Evolutionary conservation across 2,113 vertebrate genomes (phyloP).

Genomic region (Oxyruncus cristatus): DNA sequence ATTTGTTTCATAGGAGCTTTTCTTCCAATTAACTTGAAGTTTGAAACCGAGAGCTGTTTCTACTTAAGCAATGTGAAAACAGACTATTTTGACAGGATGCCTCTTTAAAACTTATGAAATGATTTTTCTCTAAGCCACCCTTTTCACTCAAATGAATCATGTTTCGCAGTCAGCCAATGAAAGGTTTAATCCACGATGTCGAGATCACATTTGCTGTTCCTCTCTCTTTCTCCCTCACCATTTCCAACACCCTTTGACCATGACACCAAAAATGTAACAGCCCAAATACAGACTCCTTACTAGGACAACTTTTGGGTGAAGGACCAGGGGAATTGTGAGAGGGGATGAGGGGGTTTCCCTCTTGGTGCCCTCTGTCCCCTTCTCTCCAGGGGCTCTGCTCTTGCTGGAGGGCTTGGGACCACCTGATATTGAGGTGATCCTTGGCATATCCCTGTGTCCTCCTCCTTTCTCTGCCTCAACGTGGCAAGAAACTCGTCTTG

Average conservation of each 20-base stretch:
- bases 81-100: conserved; percentile 23
- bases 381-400: neutral
- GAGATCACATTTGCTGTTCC: neutral
- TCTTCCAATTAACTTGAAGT: conserved; percentile 4
- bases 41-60: conserved; percentile 27
- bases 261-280: neutral
- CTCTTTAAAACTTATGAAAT: conserved; percentile 15
- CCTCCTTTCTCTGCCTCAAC: neutral
- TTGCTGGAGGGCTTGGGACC: neutral
- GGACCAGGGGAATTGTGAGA: neutral
- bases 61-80: conserved; percentile 11
- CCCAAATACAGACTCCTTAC: neutral
- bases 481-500: neutral
- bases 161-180: neutral
- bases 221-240: neutral
- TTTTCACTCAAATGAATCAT: conserved; percentile 29
- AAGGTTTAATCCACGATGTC: neutral
- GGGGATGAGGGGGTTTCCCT: neutral
- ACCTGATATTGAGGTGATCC: neutral
- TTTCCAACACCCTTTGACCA: rapidly evolving
- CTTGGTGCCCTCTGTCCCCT: neutral
- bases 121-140: neutral
- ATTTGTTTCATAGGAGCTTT: conserved; percentile 9
- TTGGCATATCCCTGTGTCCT: neutral
- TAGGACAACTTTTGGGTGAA: neutral